phyloP scores from a whole-genome alignment of 2,113 vertebrate species.

The Ascaphus truei region DNA sequence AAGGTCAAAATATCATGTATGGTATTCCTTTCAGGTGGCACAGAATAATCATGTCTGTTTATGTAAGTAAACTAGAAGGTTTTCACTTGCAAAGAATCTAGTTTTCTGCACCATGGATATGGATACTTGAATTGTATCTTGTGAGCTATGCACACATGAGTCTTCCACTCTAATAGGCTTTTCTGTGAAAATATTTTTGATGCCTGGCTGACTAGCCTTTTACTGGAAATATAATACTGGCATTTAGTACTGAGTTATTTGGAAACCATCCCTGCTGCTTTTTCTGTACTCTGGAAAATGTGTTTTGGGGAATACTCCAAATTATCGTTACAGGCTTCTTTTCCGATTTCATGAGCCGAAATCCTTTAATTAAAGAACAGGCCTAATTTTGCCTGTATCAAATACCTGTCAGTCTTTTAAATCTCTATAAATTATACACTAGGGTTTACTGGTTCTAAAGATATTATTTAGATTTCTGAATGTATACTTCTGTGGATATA shows the following conservation, averaged over 20 bases:
- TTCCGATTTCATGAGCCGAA: slow-evolving; percentile 44
- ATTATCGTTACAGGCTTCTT: slow-evolving; percentile 54
- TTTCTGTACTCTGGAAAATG: slow-evolving; percentile 55
- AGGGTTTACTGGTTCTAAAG: slow-evolving; percentile 2
- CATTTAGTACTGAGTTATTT: slow-evolving; percentile 58
- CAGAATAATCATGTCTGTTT: too few species aligned
- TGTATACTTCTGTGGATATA: background rate
- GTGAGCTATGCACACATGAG: background rate
- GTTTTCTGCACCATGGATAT: background rate
- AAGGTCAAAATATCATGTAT: too few species aligned
- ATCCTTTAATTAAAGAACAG: slow-evolving; percentile 44
- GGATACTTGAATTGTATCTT: background rate
- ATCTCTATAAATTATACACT: slow-evolving; percentile 23
- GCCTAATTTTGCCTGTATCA: slow-evolving; percentile 31
- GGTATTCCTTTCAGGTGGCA: too few species aligned
- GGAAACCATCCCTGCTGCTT: slow-evolving; percentile 67
- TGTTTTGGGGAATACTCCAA: slow-evolving; percentile 56
- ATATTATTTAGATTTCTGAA: slow-evolving; percentile 17
- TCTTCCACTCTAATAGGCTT: slow-evolving; percentile 23
- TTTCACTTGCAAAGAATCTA: background rate
- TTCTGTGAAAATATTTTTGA: slow-evolving; percentile 43
- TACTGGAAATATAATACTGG: slow-evolving; percentile 53
- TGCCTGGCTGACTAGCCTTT: slow-evolving; percentile 39
- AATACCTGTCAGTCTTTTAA: slow-evolving; percentile 19
- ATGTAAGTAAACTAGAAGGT: too few species aligned